A percentile compares a stretch with the other conserved stretches of the same genome.
Evolutionary conservation across 2,113 vertebrate genomes (phyloP).

Genomic region (Pteropus alecto): DNA sequence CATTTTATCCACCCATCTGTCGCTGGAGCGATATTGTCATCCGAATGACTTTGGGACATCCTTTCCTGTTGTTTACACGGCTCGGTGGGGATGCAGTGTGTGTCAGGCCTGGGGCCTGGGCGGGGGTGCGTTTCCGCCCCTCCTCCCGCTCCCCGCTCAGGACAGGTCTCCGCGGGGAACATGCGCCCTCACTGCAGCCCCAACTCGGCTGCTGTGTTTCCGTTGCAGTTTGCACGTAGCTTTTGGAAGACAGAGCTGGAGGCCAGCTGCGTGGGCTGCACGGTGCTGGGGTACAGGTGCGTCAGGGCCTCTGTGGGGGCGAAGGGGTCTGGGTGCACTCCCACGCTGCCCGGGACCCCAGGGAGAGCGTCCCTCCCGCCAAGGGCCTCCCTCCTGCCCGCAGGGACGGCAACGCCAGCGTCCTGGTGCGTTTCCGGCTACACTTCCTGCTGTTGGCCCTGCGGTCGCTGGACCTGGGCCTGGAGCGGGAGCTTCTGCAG

Average conservation of each 20-base stretch:
- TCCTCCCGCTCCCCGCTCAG: fast-evolving
- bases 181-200: fast-evolving
- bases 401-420: slow-evolving; percentile 86
- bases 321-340: too few relatives aligned
- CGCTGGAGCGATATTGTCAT: background rate
- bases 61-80: fast-evolving
- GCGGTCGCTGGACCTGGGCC: slow-evolving; percentile 74
- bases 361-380: background rate
- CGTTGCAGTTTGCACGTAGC: slow-evolving; percentile 87
- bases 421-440: slow-evolving; percentile 88
- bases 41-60: background rate
- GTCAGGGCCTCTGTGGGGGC: background rate
- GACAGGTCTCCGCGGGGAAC: fast-evolving
- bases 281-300: slow-evolving; percentile 91
- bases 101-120: background rate
- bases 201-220: fast-evolving
- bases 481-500: slow-evolving; percentile 86
- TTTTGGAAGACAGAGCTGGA: slow-evolving; percentile 87
- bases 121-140: background rate
- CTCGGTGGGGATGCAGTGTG: fast-evolving
- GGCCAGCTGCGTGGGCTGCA: slow-evolving; percentile 85
- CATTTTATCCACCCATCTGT: background rate
- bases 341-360: background rate
- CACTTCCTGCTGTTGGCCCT: slow-evolving; percentile 82
- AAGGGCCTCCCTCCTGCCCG: background rate